Percentiles rank a stretch among this genome's conserved stretches.
Evolutionary conservation across 1,140 invertebrate genomes (phyloP).

Genomic region (Delia radicum): DNA sequence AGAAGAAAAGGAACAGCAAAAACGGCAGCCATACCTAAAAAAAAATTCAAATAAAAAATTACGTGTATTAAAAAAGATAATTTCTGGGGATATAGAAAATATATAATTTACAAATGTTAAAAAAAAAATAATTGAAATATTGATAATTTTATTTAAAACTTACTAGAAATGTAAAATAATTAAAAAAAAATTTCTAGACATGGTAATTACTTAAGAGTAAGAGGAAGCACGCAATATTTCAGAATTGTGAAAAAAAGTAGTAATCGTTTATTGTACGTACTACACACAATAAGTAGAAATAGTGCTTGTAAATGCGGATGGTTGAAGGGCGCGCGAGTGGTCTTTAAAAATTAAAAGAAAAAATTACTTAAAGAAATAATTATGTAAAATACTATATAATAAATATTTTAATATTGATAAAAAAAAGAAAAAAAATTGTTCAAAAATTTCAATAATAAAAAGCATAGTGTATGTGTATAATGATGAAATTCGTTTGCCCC

Average conservation of each 20-base stretch:
- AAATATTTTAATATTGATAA: neutral
- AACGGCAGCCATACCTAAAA: slow-evolving; percentile 1
- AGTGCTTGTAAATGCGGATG: neutral
- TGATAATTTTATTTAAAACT: neutral
- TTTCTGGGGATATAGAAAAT: neutral
- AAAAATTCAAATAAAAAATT: slow-evolving; percentile 13
- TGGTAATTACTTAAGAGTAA: slow-evolving; percentile 17
- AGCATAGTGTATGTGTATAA: neutral
- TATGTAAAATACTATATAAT: neutral
- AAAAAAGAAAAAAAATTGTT: neutral
- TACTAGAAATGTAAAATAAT: neutral
- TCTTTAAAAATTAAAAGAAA: slow-evolving; percentile 5
- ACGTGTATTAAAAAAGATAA: slow-evolving; percentile 6
- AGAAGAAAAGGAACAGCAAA: slow-evolving; percentile 8
- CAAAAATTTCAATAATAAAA: neutral
- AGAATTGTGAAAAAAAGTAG: slow-evolving; percentile 21
- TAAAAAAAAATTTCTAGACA: neutral
- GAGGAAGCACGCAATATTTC: slow-evolving; percentile 15
- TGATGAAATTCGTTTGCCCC: neutral
- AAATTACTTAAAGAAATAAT: neutral
- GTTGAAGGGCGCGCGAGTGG: slow-evolving; percentile 1
- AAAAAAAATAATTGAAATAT: no score
- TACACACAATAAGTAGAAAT: neutral
- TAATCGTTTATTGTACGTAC: neutral
- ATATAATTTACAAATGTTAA: neutral